These are phyloP conservation scores for Falco naumanni DNA, from an alignment of 2,797 vertebrate genomes.

Conservation along the genomic window DNA sequence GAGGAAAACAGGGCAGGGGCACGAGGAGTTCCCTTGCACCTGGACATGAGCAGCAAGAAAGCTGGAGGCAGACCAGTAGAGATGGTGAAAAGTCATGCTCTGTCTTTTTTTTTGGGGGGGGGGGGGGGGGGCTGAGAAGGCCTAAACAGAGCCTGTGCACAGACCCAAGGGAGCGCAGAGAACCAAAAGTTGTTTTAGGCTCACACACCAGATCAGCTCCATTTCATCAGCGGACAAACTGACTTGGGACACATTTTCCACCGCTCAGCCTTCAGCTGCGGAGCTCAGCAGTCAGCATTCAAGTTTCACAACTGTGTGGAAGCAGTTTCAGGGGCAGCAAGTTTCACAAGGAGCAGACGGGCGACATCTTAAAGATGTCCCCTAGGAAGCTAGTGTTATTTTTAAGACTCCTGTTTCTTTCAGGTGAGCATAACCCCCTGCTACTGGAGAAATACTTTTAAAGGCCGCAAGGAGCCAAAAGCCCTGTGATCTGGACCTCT, in stretches of 20 bases:
- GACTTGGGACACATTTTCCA: background rate
- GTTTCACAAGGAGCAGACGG: background rate
- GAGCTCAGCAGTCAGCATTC: background rate
- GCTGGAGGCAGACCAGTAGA: background rate
- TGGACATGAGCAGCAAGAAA: fast-evolving
- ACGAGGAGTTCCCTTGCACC: fast-evolving
- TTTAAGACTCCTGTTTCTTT: background rate
- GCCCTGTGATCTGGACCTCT: background rate
- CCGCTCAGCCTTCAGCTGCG: background rate
- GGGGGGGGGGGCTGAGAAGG: background rate
- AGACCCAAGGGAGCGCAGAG: background rate
- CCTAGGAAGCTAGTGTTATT: background rate
- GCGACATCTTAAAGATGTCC: background rate
- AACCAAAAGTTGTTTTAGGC: background rate
- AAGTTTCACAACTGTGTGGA: background rate
- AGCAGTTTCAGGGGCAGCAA: background rate
- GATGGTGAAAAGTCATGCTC: background rate
- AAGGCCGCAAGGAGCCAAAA: fast-evolving
- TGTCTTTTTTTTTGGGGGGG: background rate
- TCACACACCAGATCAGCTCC: background rate
- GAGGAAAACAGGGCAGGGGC: fast-evolving
- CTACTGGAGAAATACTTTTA: background rate
- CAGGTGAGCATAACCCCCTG: background rate
- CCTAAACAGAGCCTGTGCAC: background rate
- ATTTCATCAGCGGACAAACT: background rate